Evolutionary conservation across 1,140 invertebrate genomes (phyloP), one percentile per base, ranked within the genome.

Genomic region (Cecropterus lyciades): DNA sequence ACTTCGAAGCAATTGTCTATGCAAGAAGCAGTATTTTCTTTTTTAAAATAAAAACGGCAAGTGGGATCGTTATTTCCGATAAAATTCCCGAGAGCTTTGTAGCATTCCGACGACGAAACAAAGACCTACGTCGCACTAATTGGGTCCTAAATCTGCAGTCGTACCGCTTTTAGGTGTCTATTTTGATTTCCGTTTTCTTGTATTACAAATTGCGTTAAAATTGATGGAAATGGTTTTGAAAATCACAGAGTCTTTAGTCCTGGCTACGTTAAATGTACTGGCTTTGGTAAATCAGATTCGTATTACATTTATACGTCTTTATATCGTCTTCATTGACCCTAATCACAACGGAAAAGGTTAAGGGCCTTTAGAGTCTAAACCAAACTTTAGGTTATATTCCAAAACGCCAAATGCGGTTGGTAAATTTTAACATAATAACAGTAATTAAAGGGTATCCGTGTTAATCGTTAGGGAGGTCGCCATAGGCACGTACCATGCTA

Each of bases 1-100:
- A 40, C 43, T 66, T 57, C 17, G 64, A 49, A 45, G 56, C 53
- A 46, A 46, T 56, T 55, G 45, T 66, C 52, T 56, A 66, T 66
- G 37, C 42, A 57, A 57, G 15, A 27, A 49, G 48, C 15, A 24
- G 67, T 49, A 45, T 60, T 51, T 72, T 53, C 37, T 73, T 60
- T 73, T 69, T 75, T 78, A 67, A 55, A 75, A 78, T 78, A 71
- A 73, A 78, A 78, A 75, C 65, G 65, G 52, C 45, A 53, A 75
- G 57, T 65, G 52, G 42, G 64, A 69, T 75, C 70, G 70, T 75
- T 75, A 75, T 69, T 75, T 64, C 67, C 70, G 66, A 75, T 71
- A 71, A 73, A 70, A 71, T 63, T 64, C 66, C 62, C 48, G 46
- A 43, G 68, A 52, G 59, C 68, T 70, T 65, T 73, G 69, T 62